Evolutionary conservation across 2,113 vertebrate genomes (phyloP), one percentile per base, ranked within the genome.

Genomic region (Indicator indicator): DNA sequence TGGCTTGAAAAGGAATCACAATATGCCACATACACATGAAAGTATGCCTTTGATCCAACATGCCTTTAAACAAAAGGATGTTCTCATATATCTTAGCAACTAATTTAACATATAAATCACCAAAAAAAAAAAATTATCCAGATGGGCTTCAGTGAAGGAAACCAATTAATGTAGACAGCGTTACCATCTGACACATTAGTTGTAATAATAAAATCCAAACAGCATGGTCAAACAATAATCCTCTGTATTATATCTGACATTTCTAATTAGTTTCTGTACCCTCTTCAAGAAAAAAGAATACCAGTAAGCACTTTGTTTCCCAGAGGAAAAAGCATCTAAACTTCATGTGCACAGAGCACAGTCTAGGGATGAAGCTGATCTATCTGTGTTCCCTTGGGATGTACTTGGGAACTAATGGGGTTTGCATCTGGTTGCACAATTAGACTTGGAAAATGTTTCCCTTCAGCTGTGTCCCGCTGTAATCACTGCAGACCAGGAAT

Each of bases 131-230:
- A 96, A 95, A 97, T 78, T 76, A 97, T 96, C 95, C 96, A 97
- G 94, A 98, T 96, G 95, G 96, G 90, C 83, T 92, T 95, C 79
- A 64, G 55, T 83, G 94, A 97, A 95, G 83, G 94, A 96, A 96
- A 75, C 87, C 93, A 90, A 96, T 97, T 97, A 97, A 96, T 42
- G 33, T 9, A 94, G 89, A 94, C 94, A 97, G 92, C 46, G 84
- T 95, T 91, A 94, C 85, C 96, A 97, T 96, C 93, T 97, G 94
- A 97, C 77, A 94, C 92, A 95, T 96, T 92, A 91, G 71, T 93
- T 96, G 85, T 62, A 97, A 97, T 92, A 93, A 97, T 95, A 97
- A 96, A 94, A 97, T 89, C 86, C 93, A 97, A 96, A 96, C 83
- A 93, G 94, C 76, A 78, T 78, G 83, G 94, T 94, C 93, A 96